A percentile compares a stretch with the other conserved stretches of the same genome.
Evolutionary conservation across 2,113 vertebrate species (phyloP).

Genomic region (Apus apus): DNA sequence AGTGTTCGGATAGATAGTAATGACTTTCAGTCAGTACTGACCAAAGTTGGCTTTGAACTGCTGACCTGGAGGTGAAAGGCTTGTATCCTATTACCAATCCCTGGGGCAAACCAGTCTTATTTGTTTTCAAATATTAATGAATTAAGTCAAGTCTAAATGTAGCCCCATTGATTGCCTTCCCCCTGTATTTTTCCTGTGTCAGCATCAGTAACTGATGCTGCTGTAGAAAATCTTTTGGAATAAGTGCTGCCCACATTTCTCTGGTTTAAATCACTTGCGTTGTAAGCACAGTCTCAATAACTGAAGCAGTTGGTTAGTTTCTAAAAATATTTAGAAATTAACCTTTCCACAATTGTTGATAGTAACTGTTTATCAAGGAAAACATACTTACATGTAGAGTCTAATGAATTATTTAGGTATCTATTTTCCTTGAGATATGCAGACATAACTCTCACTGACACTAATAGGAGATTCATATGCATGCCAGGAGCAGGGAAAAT

Average conservation of each 20-base stretch:
- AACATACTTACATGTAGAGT: background rate
- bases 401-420: conserved; percentile 62
- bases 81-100: conserved; percentile 56
- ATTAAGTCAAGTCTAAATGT: conserved; percentile 57
- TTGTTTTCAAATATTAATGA: conserved; percentile 69
- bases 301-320: background rate
- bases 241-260: background rate
- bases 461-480: conserved; percentile 51
- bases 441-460: conserved; percentile 60
- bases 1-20: conserved; percentile 47
- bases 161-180: conserved; percentile 36
- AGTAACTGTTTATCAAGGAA: background rate
- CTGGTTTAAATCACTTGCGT: conserved; percentile 25
- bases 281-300: background rate
- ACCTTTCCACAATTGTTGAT: background rate
- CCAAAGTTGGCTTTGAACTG: conserved; percentile 61
- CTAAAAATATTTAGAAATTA: conserved; percentile 39
- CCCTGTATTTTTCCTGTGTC: background rate
- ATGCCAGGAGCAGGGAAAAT: conserved; percentile 17
- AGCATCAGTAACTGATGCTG: conserved; percentile 7
- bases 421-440: background rate
- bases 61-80: conserved; percentile 65
- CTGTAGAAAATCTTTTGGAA: background rate
- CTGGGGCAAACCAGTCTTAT: conserved; percentile 53
- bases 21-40: conserved; percentile 63